These are phyloP conservation scores for Gandaritis pyraliata DNA, from an alignment of 2,888 invertebrate genomes.

Conservation along the genomic window DNA sequence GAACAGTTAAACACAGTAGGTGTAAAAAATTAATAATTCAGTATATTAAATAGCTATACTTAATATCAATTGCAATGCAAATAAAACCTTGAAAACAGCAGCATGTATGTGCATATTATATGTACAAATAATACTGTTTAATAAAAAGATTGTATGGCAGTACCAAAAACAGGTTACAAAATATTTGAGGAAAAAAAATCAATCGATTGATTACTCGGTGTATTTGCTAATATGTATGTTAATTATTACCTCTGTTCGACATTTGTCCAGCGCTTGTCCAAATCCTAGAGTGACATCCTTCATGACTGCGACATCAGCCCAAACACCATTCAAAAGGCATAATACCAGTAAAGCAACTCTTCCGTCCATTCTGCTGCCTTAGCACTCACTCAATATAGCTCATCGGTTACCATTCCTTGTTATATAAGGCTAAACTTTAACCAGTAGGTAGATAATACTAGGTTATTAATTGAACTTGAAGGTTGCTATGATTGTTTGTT, in stretches of 20 bases:
- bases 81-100: no score
- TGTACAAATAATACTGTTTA: no score
- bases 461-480: slow-evolving; percentile 10
- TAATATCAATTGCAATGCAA: no score
- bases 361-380: slow-evolving; percentile 22
- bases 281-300: slow-evolving; percentile 78
- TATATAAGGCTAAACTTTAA: slow-evolving; percentile 22
- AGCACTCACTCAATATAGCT: slow-evolving; percentile 4
- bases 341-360: slow-evolving; percentile 33
- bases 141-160: no score
- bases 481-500: slow-evolving; percentile 22
- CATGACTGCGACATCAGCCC: slow-evolving; percentile 62
- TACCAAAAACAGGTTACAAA: no score
- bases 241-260: slow-evolving; percentile 74
- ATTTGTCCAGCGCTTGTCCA: slow-evolving; percentile 72
- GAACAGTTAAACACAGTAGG: background rate
- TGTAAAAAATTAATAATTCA: no score
- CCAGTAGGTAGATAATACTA: slow-evolving; percentile 18
- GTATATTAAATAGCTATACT: no score
- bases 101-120: no score
- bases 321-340: slow-evolving; percentile 30
- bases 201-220: no score
- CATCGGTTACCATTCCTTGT: background rate
- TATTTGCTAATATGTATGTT: no score
- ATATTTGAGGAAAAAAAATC: no score